Percentiles rank a stretch among this genome's conserved stretches.
These are phyloP conservation scores for Amblyteles armatorius DNA, from an alignment of 2,888 invertebrate genomes.

Conservation along the genomic window DNA sequence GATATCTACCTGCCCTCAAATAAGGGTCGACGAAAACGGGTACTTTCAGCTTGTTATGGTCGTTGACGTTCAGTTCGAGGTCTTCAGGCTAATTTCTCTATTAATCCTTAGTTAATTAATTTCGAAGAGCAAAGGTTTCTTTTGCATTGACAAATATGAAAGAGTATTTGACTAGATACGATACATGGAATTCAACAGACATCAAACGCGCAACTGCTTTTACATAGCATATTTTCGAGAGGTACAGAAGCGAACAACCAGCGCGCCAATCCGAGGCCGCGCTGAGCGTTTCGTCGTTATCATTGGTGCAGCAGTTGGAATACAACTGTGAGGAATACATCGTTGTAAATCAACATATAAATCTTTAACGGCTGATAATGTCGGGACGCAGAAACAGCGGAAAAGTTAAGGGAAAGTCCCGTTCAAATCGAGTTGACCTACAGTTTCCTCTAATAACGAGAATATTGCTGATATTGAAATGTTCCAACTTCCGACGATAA, in stretches of 20 bases:
- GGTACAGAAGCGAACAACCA: not conserved
- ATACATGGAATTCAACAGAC: too few relatives aligned
- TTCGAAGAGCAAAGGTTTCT: too few relatives aligned
- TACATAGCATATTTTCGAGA: not conserved
- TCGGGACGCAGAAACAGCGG: constrained; percentile 73
- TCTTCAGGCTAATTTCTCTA: not conserved
- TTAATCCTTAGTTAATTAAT: too few relatives aligned
- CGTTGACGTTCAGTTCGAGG: constrained; percentile 32
- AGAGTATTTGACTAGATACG: too few relatives aligned
- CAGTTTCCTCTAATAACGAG: constrained; percentile 84
- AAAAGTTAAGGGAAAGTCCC: constrained; percentile 75
- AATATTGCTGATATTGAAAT: not conserved
- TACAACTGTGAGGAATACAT: not conserved
- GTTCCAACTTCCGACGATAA: not conserved
- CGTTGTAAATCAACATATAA: not conserved
- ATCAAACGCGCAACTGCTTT: not conserved
- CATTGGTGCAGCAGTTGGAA: not conserved
- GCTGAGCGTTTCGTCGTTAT: not conserved
- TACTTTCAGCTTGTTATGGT: constrained; percentile 21
- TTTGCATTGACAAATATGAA: too few relatives aligned
- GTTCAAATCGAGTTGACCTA: constrained; percentile 86
- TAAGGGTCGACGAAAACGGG: constrained; percentile 37
- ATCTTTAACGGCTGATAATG: too few relatives aligned
- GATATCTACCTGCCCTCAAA: too few relatives aligned
- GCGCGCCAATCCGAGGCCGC: constrained; percentile 18